Base-by-base conservation (phyloP, 2,888 invertebrate genomes). In the Drosophila tanythrix region DNA sequence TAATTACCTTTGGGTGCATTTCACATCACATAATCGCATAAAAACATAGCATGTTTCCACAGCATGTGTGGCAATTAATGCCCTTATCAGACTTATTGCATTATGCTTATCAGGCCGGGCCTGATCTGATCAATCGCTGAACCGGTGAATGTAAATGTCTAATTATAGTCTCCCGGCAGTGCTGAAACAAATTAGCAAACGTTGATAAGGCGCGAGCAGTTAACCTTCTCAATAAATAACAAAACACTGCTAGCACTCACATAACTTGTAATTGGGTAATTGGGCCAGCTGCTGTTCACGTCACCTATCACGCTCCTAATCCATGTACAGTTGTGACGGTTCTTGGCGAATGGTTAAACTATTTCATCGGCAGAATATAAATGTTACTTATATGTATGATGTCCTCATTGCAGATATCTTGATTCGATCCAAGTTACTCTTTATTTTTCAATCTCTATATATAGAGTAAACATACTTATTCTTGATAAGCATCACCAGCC, bases 31-130 rank as follows among this genome's bases (percentile, higher is more conserved):
- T 25, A 46, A 2, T 76, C 55, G 66, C 77, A 76, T 76, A 59
- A 58, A 70, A 81, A 61, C 77, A 79, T 79, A 81, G 66, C 77
- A 77, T 79, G 70, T 64, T 65, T 58, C 10, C 50, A 51, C 31
- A 46, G 56, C 69, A 73, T 69, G 68, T 40, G 18, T 50, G 18
- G 50, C 64, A 53, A 55, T 43, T 18, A 29, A n/a, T 43, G 65
- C 50, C 27, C 65, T 59, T 59, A 18, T 48, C 55, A n/a, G 25
- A 27, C 1, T 13, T 8, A 18, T 46, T 33, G n/a, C 35, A 55
- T 66, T 58, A 59, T 62, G 64, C 59, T 35, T 60, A 76, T 67
- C 43, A 48, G 15, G 11, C 31, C n/a, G 38, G 25, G 15, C n/a
- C 51, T 46, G 58, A 67, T 81, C 62, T 46, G 31, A 33, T 62